Base-by-base conservation (phyloP, 2,113 vertebrate species). In the Coptodon rendalli region DNA sequence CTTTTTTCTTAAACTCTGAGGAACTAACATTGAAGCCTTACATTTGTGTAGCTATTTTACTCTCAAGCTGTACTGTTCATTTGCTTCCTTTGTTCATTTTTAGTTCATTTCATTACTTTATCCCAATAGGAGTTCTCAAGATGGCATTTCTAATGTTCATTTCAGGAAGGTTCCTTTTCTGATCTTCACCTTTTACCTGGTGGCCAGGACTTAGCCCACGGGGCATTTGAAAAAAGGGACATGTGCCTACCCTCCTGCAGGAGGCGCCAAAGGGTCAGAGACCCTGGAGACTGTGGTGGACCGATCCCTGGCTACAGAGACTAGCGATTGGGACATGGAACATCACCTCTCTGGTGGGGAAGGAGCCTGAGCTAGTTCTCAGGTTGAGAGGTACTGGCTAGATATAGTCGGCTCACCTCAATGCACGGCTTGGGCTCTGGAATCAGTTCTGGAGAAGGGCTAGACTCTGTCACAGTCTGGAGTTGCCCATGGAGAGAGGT, bases 401-500 rank as follows among this genome's bases (percentile, higher is more conserved):
- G 61, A 66, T 66, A 66, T 66, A 66, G 17, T n/a, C 0, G 4
- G 31, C 61, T 36, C 17, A 66, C 61, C 61, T 36, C 0, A 36
- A n/a, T 0, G 10, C 61, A 66, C 4, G 4, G 31, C 61, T 66
- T n/a, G 61, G 61, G 31, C 31, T n/a, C 61, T 66, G 17, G 61
- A 66, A 66, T n/a, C 31, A 66, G 31, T 36, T 66, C 61, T 66
- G 61, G 31, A 36, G 1, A 63, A 29, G 57, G 16, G 59, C 59
- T 34, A 63, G 16, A 63, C 29, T 63, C 9, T 63, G 0, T 63
- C 59, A 34, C 29, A 11, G 29, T 36, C 9, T 63, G 61, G 31
- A 66, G 61, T 66, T n/a, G 0, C 61, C 9, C 17, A 0, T 66
- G 17, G 61, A n/a, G 2, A 66, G 10, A 66, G 31, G 0, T 36